These are phyloP conservation scores for Crocodylus rhombifer DNA, from an alignment of 2,797 vertebrate genomes.

Conservation along the genomic window DNA sequence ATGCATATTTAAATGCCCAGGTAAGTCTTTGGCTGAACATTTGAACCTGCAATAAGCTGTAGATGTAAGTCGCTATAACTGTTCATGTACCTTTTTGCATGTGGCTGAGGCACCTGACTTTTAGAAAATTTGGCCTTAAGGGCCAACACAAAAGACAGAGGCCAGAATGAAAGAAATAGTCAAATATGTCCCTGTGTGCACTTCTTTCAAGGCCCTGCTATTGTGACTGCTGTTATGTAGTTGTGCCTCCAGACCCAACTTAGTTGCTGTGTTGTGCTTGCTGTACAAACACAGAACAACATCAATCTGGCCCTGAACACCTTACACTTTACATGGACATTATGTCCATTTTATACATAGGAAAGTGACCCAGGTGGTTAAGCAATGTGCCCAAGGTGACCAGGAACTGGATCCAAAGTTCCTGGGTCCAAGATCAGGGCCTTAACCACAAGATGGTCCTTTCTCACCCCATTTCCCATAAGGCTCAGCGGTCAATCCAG, in stretches of 20 bases:
- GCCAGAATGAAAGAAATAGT: neutral
- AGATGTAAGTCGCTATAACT: neutral
- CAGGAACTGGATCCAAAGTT: neutral
- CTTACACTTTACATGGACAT: neutral
- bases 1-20: too few species aligned
- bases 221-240: neutral
- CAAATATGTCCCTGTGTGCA: neutral
- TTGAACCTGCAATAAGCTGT: too few species aligned
- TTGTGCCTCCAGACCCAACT: neutral
- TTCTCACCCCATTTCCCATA: neutral
- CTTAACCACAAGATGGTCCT: neutral
- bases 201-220: neutral
- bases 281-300: too few species aligned
- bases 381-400: rapidly evolving
- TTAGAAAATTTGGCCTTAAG: neutral
- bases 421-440: rapidly evolving
- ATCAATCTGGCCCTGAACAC: neutral
- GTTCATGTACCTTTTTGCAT: neutral
- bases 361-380: rapidly evolving
- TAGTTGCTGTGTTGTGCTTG: too few species aligned
- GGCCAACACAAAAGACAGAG: neutral
- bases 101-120: rapidly evolving
- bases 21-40: too few species aligned
- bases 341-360: rapidly evolving
- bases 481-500: constrained; percentile 9